A percentile compares a stretch with the other conserved stretches of the same genome.
phyloP scores from a whole-genome alignment of 2,113 vertebrate genomes.

The Alligator mississippiensis region DNA sequence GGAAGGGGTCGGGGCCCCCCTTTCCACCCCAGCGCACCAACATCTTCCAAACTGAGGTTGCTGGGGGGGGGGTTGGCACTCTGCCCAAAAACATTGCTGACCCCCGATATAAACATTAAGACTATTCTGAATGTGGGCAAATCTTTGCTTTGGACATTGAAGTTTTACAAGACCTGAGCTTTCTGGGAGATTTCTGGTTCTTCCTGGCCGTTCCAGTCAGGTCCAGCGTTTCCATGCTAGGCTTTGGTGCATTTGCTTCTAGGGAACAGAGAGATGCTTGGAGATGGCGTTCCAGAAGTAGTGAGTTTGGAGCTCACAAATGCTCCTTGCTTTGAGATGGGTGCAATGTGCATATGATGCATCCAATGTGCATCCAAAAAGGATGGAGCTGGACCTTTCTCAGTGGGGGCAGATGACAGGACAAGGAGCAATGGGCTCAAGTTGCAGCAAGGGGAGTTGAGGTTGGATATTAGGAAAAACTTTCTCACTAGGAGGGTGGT shows the following conservation, averaged over 20 bases:
- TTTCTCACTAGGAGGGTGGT: too few relatives aligned
- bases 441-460: too few relatives aligned
- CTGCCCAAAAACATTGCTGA: too few relatives aligned
- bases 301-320: neutral
- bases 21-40: too few relatives aligned
- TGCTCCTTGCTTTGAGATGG: neutral
- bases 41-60: neutral
- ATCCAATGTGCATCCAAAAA: too few relatives aligned
- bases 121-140: neutral
- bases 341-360: neutral
- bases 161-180: neutral
- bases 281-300: neutral
- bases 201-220: neutral
- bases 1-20: too few relatives aligned
- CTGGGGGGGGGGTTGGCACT: too few relatives aligned
- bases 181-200: neutral
- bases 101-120: too few relatives aligned
- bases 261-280: neutral
- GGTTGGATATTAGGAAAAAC: too few relatives aligned
- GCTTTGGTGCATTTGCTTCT: neutral
- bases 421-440: too few relatives aligned
- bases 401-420: too few relatives aligned
- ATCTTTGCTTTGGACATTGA: neutral
- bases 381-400: too few relatives aligned
- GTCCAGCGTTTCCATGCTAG: neutral